Base-by-base conservation (phyloP, 2,888 invertebrate species). In the Microdon myrmicae region DNA sequence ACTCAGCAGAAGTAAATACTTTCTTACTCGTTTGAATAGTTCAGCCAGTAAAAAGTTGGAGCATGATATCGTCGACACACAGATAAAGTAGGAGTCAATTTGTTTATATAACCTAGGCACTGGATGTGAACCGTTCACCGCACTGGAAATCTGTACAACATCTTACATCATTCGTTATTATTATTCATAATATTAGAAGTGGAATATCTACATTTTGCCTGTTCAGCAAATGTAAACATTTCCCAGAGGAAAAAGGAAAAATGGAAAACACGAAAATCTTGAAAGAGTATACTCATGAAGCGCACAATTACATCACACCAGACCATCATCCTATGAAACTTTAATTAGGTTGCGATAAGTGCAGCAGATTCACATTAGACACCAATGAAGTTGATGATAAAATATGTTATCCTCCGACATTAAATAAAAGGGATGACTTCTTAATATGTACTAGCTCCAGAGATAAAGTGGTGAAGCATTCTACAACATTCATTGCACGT, bases 21-120 rank as follows among this genome's bases (percentile, higher is more conserved):
- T n/a, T n/a, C n/a, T n/a, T n/a, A n/a, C n/a, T n/a, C n/a, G n/a
- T n/a, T n/a, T n/a, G n/a, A n/a, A n/a, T n/a, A n/a, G n/a, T n/a
- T n/a, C n/a, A n/a, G n/a, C n/a, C n/a, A 35, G 25, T 51, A 51
- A 31, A 38, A 23, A 38, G 38, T 38, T 25, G 23, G 28, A 26
- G n/a, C n/a, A n/a, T n/a, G n/a, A n/a, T n/a, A n/a, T n/a, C n/a
- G n/a, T n/a, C n/a, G n/a, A n/a, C n/a, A n/a, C n/a, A n/a, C n/a
- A n/a, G n/a, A n/a, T n/a, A n/a, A n/a, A n/a, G n/a, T 39, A 12
- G 16, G 4, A 26, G 47, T 53, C 19, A 53, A 59, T 53, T 47
- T 53, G 53, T 59, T 59, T 32, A 53, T 38, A 53, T 45, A 29
- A 35, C 31, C 31, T 37, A 54, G 31, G 48, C 48, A 39, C 41